phyloP scores from a whole-genome alignment of 2,797 vertebrate genomes.

The Micrastur ruficollis region DNA sequence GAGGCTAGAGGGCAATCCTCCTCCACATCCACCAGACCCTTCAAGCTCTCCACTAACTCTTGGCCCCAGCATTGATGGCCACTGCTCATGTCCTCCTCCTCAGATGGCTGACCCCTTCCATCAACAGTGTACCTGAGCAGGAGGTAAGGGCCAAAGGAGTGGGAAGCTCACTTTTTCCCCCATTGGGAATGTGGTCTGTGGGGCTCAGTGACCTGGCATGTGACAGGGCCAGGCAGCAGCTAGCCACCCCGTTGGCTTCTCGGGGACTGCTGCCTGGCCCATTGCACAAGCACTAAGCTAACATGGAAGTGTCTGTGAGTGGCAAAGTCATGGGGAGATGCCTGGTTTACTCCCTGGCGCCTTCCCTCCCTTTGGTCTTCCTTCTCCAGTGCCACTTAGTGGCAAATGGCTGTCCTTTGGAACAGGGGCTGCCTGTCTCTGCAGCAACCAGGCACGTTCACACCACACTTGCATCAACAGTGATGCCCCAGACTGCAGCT shows the following conservation, averaged over 20 bases:
- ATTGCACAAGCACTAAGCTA: too few species aligned
- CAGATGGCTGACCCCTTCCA: not conserved
- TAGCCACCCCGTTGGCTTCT: not conserved
- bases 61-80: not conserved
- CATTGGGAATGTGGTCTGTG: not conserved
- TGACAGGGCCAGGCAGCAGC: not conserved
- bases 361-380: not conserved
- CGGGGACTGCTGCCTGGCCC: accelerated
- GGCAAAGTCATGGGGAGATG: too few species aligned
- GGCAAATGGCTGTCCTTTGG: not conserved
- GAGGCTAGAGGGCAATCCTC: not conserved
- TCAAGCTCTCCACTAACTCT: not conserved
- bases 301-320: not conserved
- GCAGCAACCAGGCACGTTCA: not conserved
- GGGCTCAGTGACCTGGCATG: too few species aligned
- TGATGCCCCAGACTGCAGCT: not conserved
- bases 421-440: not conserved
- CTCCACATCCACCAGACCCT: not conserved
- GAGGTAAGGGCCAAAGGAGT: not conserved
- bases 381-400: not conserved
- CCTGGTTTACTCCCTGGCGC: accelerated
- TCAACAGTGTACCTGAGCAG: not conserved
- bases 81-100: not conserved
- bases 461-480: not conserved
- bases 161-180: not conserved